Percentiles rank a stretch among this genome's conserved stretches.
Evolutionary conservation across 1,140 invertebrate species (phyloP).

Genomic region (Rhynchophorus ferrugineus): DNA sequence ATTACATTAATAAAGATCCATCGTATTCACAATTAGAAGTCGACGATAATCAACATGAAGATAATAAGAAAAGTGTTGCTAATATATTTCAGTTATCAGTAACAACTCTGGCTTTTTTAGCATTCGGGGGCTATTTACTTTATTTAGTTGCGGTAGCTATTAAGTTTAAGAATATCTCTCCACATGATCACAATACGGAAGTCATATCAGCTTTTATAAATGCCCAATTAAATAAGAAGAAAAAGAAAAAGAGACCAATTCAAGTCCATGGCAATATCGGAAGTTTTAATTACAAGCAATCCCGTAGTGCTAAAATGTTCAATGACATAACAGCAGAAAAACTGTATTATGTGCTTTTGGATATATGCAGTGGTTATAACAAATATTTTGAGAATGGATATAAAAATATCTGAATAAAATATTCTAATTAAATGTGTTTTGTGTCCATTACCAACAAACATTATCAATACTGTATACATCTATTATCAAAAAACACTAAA

Average conservation of each 20-base stretch:
- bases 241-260: constrained; percentile 25
- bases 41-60: constrained; percentile 46
- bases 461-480: too few species aligned
- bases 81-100: constrained; percentile 65
- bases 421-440: too few species aligned
- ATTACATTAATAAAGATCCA: neutral
- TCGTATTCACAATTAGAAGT: constrained; percentile 19
- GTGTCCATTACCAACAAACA: too few species aligned
- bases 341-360: constrained; percentile 45
- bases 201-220: constrained; percentile 18
- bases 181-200: constrained; percentile 13
- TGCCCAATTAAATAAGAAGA: constrained; percentile 8
- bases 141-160: constrained; percentile 65
- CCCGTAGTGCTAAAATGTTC: neutral
- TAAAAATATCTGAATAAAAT: too few species aligned
- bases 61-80: constrained; percentile 47
- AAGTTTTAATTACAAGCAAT: neutral
- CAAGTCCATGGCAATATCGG: constrained; percentile 5
- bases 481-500: too few species aligned
- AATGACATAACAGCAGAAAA: constrained; percentile 32
- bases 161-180: constrained; percentile 45
- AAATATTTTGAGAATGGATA: neutral
- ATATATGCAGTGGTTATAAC: constrained; percentile 49
- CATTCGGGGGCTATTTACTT: constrained; percentile 69
- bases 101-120: constrained; percentile 65